Evolutionary conservation across 2,888 invertebrate species (phyloP).

Genomic region (Macrosiphum euphorbiae): DNA sequence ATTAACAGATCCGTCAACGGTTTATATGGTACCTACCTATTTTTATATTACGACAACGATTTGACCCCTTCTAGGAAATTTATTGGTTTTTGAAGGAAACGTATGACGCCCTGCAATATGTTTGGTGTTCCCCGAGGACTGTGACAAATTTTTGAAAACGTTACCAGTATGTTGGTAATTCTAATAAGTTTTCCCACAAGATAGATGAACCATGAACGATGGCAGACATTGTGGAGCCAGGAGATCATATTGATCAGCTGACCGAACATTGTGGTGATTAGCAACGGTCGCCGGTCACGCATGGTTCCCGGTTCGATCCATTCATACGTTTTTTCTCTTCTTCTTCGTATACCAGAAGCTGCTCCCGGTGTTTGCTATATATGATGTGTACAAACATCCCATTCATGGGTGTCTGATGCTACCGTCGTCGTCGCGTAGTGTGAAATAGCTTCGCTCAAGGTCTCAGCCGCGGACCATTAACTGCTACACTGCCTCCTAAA

Average conservation of each 20-base stretch:
- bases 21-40: neutral
- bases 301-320: constrained; percentile 61
- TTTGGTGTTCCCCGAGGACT: neutral
- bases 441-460: constrained; percentile 59
- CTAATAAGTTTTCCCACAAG: constrained; percentile 62
- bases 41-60: neutral
- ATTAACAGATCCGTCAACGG: neutral
- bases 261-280: constrained; percentile 62
- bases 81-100: neutral
- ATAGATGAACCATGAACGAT: constrained; percentile 56
- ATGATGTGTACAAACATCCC: constrained; percentile 52
- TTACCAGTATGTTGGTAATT: neutral
- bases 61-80: neutral
- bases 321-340: constrained; percentile 54
- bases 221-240: constrained; percentile 57
- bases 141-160: neutral
- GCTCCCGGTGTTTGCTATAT: constrained; percentile 47
- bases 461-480: constrained; percentile 58
- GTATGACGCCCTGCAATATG: neutral
- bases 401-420: constrained; percentile 57
- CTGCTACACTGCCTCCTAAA: constrained; percentile 43
- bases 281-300: constrained; percentile 62
- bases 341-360: constrained; percentile 21
- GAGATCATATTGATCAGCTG: constrained; percentile 62
- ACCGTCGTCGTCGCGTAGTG: constrained; percentile 21